Conservation (phyloP, 37 sponge, comb jelly and placozoan genomes). For the Amphimedon queenslandica region DNA sequence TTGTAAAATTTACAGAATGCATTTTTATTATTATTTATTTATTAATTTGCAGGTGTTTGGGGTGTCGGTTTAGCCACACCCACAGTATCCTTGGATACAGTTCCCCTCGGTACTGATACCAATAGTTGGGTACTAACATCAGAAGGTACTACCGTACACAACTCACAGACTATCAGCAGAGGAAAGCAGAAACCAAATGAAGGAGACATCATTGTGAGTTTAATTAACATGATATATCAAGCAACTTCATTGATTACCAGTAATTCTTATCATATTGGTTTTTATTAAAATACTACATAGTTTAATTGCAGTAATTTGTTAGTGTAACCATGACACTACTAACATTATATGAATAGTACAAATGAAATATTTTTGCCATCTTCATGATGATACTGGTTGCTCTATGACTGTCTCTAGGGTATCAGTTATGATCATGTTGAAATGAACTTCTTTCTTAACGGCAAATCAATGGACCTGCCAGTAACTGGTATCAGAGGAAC, state of each 20-base stretch:
- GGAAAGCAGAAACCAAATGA: constrained; percentile 60
- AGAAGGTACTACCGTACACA: constrained; percentile 80
- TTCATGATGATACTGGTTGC: no score
- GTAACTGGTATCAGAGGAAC: constrained; percentile 82
- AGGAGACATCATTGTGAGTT: constrained; percentile 88
- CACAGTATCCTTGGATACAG: constrained; percentile 66
- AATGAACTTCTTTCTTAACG: constrained; percentile 94
- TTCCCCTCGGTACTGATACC: constrained; percentile 79
- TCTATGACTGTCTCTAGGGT: constrained; percentile 59
- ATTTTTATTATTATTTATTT: constrained; percentile 6
- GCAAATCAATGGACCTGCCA: constrained; percentile 82
- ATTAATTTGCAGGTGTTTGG: constrained; percentile 99
- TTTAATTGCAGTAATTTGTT: neutral
- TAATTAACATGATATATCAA: neutral
- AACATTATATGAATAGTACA: neutral
- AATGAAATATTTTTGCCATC: neutral
- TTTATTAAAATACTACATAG: neutral
- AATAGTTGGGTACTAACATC: constrained; percentile 88
- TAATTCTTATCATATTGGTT: no score
- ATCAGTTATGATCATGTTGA: constrained; percentile 94
- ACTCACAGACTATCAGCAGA: constrained; percentile 65
- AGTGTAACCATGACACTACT: neutral
- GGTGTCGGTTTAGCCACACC: constrained; percentile 92
- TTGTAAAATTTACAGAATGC: no score
- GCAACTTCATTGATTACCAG: no score